phyloP scores from a whole-genome alignment of 1,140 invertebrate species.

The Drosophila novamexicana region DNA sequence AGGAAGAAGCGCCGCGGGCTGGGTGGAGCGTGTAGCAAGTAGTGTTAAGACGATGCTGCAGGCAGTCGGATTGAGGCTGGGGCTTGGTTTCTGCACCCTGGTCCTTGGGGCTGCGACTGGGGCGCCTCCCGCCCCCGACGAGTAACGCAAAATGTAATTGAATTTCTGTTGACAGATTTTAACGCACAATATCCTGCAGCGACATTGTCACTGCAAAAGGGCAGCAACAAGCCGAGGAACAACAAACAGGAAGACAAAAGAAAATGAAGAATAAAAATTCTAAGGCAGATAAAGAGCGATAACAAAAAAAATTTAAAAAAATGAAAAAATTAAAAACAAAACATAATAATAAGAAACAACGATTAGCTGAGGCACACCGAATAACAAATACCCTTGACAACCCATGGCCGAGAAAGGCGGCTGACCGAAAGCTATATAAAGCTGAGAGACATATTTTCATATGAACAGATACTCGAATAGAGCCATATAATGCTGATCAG shows the following conservation, averaged over 20 bases:
- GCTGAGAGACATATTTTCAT: too few relatives aligned
- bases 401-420: too few relatives aligned
- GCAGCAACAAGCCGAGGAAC: constrained; percentile 10
- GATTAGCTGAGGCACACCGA: not conserved
- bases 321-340: constrained; percentile 2
- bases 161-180: constrained; percentile 83
- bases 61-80: not conserved
- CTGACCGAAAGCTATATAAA: too few relatives aligned
- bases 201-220: constrained; percentile 57
- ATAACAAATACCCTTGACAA: not conserved
- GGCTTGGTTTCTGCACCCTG: not conserved
- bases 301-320: not conserved
- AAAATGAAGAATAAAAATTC: constrained; percentile 14
- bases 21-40: not conserved
- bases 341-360: not conserved
- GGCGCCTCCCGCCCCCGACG: not conserved
- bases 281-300: constrained; percentile 4
- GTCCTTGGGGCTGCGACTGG: not conserved
- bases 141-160: constrained; percentile 67
- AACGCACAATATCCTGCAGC: constrained; percentile 79
- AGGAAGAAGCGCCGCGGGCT: not conserved
- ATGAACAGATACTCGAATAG: too few relatives aligned
- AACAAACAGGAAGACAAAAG: constrained; percentile 15
- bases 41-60: constrained; percentile 2
- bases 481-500: too few relatives aligned